A percentile compares a stretch with the other conserved stretches of the same genome.
These are phyloP conservation scores for Tyrophagus putrescentiae DNA, from an alignment of 1,140 invertebrate species.

Conservation along the genomic window DNA sequence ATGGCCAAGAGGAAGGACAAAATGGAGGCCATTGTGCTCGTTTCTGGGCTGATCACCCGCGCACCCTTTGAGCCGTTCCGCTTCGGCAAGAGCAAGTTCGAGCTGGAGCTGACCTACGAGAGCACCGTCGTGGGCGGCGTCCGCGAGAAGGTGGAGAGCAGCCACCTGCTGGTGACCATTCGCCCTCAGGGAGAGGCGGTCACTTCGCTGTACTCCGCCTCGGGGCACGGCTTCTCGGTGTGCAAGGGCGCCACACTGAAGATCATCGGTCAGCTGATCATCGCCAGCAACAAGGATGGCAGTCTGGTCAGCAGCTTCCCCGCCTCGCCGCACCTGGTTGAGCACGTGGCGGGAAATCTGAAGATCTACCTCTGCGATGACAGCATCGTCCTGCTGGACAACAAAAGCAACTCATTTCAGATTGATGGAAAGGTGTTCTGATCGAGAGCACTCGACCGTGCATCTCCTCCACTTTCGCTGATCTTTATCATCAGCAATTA, in stretches of 20 bases:
- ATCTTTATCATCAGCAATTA: too few species aligned
- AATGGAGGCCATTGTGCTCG: not conserved
- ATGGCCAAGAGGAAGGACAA: not conserved
- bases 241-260: not conserved
- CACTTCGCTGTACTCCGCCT: not conserved
- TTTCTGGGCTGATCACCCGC: not conserved
- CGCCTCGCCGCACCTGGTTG: not conserved
- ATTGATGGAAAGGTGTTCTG: not conserved
- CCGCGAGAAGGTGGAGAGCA: not conserved
- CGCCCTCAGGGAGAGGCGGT: not conserved
- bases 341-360: not conserved
- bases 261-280: not conserved
- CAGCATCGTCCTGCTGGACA: not conserved
- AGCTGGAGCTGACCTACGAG: not conserved
- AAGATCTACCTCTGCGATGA: conserved; percentile 5
- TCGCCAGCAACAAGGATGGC: not conserved
- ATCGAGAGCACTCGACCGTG: too few species aligned
- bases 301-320: not conserved
- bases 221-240: not conserved
- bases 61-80: not conserved
- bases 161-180: not conserved
- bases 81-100: conserved; percentile 5
- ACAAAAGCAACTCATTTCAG: not conserved
- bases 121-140: not conserved
- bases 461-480: too few species aligned